Conservation (phyloP, 2,888 invertebrate genomes). For the Calameuta idolon region DNA sequence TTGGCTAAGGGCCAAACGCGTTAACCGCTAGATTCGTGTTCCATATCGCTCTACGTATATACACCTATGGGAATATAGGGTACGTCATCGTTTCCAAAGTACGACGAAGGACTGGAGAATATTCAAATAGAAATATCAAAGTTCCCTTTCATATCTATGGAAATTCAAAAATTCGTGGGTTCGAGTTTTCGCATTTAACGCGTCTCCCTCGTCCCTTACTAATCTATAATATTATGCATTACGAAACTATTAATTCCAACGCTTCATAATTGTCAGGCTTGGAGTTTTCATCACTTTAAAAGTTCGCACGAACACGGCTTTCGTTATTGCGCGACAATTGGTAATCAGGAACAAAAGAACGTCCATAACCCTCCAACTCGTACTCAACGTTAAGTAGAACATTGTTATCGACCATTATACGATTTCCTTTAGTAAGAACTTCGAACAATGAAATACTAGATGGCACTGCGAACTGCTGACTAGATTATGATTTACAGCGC, state of each 20-base stretch:
- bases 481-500: conserved; percentile 33
- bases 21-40: conserved; percentile 5
- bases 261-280: not conserved
- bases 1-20: conserved; percentile 10
- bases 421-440: not conserved
- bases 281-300: not conserved
- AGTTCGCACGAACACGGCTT: not conserved
- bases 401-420: not conserved
- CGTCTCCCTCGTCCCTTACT: not conserved
- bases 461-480: conserved; percentile 13
- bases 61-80: conserved; percentile 1
- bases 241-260: not conserved
- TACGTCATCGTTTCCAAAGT: conserved; percentile 8
- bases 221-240: not conserved
- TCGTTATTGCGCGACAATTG: conserved; percentile 22
- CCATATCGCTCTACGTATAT: not conserved
- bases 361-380: not conserved
- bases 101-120: not conserved
- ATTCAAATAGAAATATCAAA: conserved; percentile 1
- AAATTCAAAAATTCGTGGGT: not conserved
- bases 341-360: conserved; percentile 31
- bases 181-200: not conserved
- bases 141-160: not conserved
- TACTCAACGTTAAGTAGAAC: conserved; percentile 16
- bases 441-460: conserved; percentile 9